These are phyloP conservation scores for Saxidomus purpurata DNA, from an alignment of 1,140 invertebrate species.

Conservation along the genomic window DNA sequence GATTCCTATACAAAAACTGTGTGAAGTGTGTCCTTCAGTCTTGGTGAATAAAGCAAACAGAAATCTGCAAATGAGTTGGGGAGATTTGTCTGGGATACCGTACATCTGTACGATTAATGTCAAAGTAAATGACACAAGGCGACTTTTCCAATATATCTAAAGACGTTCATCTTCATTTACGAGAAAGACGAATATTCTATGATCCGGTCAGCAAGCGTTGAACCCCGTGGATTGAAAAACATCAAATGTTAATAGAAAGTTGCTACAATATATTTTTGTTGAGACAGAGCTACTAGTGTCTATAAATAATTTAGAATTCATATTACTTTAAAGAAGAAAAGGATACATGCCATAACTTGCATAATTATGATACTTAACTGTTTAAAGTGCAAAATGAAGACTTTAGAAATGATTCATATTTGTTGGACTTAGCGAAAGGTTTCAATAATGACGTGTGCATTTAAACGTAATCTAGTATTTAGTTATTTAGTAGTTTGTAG, in stretches of 20 bases:
- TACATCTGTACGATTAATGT: slow-evolving; percentile 35
- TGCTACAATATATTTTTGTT: too few species aligned
- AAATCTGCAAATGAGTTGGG: slow-evolving; percentile 35
- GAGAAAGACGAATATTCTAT: background rate
- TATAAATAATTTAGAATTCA: too few species aligned
- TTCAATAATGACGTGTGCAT: background rate
- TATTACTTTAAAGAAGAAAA: background rate
- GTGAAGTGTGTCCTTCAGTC: slow-evolving; percentile 8
- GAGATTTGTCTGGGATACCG: slow-evolving; percentile 14
- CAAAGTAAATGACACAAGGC: background rate
- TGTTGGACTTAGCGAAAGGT: too few species aligned
- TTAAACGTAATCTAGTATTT: background rate
- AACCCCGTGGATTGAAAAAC: background rate
- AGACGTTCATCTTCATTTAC: background rate
- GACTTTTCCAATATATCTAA: slow-evolving; percentile 4
- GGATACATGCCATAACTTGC: background rate
- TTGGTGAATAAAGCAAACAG: slow-evolving; percentile 36
- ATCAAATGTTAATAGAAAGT: too few species aligned
- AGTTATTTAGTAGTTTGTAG: background rate
- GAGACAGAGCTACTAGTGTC: too few species aligned
- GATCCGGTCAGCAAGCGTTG: background rate
- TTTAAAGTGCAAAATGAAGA: too few species aligned
- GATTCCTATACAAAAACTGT: slow-evolving; percentile 4
- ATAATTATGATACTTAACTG: background rate
- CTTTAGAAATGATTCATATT: too few species aligned